Conservation (phyloP, 2,113 vertebrate species). For the Hyaena hyaena region DNA sequence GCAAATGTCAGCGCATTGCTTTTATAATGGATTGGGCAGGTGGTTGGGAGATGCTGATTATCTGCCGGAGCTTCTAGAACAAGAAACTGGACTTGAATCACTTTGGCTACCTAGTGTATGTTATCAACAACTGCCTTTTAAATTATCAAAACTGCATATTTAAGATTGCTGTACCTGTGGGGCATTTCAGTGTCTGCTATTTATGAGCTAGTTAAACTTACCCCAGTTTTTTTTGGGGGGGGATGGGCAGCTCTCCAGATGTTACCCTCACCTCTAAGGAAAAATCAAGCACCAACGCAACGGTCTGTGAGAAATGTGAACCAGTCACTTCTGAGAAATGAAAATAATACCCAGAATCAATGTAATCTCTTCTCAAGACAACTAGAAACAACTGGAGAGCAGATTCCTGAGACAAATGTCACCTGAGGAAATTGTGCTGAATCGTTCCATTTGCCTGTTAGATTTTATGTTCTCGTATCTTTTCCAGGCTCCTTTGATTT, state of each 20-base stretch:
- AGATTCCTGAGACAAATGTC: neutral
- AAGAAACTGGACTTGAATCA: neutral
- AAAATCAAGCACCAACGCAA: accelerated
- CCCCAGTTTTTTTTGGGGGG: neutral
- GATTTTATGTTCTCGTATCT: neutral
- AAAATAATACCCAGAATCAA: too few species aligned
- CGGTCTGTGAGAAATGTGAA: neutral
- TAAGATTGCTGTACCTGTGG: neutral
- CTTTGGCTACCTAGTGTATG: neutral
- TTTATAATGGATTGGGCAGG: accelerated
- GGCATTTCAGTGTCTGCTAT: neutral
- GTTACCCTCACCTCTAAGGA: accelerated
- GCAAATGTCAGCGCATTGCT: accelerated
- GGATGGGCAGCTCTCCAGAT: too few species aligned
- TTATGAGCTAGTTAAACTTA: accelerated
- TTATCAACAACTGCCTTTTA: neutral
- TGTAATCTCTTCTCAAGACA: neutral
- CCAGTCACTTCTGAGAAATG: neutral
- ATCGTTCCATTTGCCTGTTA: too few species aligned
- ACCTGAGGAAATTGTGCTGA: neutral
- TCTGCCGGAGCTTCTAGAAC: neutral
- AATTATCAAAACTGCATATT: too few species aligned
- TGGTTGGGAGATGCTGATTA: too few species aligned
- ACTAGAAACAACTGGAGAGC: neutral
- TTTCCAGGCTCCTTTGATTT: neutral